These are phyloP conservation scores for Tetragnatha versicolor DNA, from an alignment of 1,140 invertebrate species.

Conservation along the genomic window DNA sequence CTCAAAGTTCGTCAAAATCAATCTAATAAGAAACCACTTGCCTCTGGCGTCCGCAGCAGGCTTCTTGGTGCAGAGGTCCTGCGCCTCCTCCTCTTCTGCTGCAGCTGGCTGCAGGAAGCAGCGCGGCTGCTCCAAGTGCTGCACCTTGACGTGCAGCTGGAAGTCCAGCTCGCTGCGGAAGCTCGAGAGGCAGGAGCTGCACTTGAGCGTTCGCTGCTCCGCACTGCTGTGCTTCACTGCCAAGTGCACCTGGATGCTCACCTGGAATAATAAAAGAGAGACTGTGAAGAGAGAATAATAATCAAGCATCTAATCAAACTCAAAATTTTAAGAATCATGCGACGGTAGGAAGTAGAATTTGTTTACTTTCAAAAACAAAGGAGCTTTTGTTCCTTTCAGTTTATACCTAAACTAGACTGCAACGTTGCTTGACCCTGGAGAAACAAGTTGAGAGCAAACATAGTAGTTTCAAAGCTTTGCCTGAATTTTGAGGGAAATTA, in stretches of 20 bases:
- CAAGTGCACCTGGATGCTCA: conserved; percentile 81
- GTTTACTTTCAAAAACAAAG: no score
- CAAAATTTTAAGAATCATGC: background rate
- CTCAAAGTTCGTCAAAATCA: background rate
- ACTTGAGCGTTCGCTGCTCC: conserved; percentile 79
- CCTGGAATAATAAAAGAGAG: conserved; percentile 74
- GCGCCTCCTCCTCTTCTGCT: conserved; percentile 79
- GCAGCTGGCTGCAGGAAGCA: conserved; percentile 61
- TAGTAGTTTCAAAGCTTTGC: no score
- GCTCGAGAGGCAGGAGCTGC: conserved; percentile 76
- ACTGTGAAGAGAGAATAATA: no score
- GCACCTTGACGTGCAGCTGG: conserved; percentile 66
- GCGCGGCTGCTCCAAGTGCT: conserved; percentile 61
- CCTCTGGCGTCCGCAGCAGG: background rate
- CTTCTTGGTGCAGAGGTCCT: conserved; percentile 80
- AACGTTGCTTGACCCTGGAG: no score
- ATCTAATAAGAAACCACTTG: background rate
- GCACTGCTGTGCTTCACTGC: conserved; percentile 84
- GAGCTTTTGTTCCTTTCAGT: no score
- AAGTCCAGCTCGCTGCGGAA: conserved; percentile 83
- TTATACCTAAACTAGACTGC: no score
- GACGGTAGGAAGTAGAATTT: background rate
- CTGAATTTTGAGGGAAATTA: no score
- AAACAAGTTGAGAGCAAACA: no score
- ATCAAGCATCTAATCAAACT: no score